Conservation (phyloP, 2,113 vertebrate genomes). For the Ophiodon elongatus region DNA sequence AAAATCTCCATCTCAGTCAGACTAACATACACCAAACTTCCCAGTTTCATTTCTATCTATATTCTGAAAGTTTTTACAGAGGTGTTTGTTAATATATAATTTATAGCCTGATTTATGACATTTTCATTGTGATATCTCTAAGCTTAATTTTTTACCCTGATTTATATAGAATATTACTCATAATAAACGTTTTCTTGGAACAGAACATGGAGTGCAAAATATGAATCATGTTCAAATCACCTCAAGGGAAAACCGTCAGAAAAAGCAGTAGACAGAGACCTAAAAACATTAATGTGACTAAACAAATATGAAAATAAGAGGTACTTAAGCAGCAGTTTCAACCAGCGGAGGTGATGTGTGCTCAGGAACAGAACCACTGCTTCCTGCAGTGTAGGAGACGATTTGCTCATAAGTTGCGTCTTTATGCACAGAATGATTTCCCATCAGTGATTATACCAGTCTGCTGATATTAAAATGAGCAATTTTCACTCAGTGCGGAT, state of each 20-base stretch:
- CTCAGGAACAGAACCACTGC: no score
- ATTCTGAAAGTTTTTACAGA: no score
- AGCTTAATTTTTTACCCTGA: no score
- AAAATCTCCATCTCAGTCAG: no score
- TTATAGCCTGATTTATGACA: no score
- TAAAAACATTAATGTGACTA: background rate
- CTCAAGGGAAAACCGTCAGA: background rate
- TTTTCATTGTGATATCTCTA: no score
- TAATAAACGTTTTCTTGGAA: background rate
- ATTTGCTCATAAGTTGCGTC: background rate
- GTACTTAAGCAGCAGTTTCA: background rate
- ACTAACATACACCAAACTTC: no score
- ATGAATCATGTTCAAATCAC: background rate
- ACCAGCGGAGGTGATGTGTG: background rate
- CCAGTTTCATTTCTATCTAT: no score
- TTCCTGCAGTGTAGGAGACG: background rate
- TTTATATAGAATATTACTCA: no score
- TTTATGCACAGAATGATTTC: background rate
- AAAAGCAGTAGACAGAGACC: background rate
- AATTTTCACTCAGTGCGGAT: background rate
- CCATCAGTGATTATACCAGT: background rate
- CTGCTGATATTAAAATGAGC: slow-evolving; percentile 1
- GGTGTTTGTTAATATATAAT: no score
- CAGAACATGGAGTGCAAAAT: background rate
- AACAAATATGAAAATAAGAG: background rate